Conservation (phyloP, 2,888 invertebrate species). For the Drosophila mercatorum region DNA sequence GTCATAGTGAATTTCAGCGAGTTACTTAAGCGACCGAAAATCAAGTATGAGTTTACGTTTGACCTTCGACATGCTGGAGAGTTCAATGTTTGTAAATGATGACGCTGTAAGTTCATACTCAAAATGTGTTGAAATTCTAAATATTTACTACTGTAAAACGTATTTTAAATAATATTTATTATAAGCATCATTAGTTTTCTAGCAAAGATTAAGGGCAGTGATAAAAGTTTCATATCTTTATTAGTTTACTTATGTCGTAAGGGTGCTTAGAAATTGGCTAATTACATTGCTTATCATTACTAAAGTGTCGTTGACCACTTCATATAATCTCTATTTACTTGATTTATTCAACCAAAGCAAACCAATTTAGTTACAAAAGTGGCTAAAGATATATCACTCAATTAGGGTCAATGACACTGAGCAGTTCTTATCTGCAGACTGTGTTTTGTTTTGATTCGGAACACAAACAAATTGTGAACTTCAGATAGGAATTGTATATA, state of each 20-base stretch:
- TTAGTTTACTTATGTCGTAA: not conserved
- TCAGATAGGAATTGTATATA: too few relatives aligned
- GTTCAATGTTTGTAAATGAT: slow-evolving; percentile 1
- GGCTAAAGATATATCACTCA: not conserved
- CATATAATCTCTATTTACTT: not conserved
- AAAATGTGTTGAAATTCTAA: not conserved
- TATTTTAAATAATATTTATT: not conserved
- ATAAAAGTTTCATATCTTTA: not conserved
- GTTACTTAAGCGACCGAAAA: not conserved
- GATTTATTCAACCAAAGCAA: not conserved
- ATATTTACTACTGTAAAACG: not conserved
- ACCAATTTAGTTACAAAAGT: not conserved
- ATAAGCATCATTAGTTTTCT: not conserved
- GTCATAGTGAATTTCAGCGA: not conserved
- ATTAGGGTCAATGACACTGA: not conserved
- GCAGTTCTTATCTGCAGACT: not conserved
- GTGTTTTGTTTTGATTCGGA: not conserved
- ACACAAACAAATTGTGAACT: too few relatives aligned
- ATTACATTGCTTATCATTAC: too few relatives aligned
- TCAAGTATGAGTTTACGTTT: not conserved
- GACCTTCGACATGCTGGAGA: not conserved
- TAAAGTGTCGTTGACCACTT: not conserved
- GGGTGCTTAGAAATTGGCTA: not conserved
- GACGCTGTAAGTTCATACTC: not conserved
- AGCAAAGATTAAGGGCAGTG: not conserved